Evolutionary conservation across 1,140 invertebrate genomes (phyloP).

Genomic region (Lasaia peninsularis): DNA sequence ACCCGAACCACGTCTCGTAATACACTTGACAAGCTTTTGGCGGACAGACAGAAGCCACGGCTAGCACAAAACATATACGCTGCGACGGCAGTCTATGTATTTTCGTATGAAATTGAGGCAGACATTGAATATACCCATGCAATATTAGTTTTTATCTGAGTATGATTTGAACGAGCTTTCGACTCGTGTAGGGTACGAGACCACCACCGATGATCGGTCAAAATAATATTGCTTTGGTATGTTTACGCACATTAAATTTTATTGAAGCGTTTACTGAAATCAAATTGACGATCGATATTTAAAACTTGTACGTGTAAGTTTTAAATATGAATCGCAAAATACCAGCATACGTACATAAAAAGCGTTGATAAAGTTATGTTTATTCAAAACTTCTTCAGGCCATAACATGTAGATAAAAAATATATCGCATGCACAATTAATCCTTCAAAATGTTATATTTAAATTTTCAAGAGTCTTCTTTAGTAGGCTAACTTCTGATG

Average conservation of each 20-base stretch:
- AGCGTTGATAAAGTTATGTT: slow-evolving; percentile 47
- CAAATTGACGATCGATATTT: slow-evolving; percentile 35
- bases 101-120: slow-evolving; percentile 29
- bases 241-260: slow-evolving; percentile 30
- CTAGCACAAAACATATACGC: slow-evolving; percentile 15
- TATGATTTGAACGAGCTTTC: neutral
- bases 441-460: slow-evolving; percentile 33
- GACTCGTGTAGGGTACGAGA: slow-evolving; percentile 30
- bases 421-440: slow-evolving; percentile 67
- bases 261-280: slow-evolving; percentile 37
- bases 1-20: neutral
- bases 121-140: slow-evolving; percentile 57
- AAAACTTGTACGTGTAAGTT: slow-evolving; percentile 27
- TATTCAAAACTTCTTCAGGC: slow-evolving; percentile 27
- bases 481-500: slow-evolving; percentile 2
- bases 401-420: slow-evolving; percentile 54
- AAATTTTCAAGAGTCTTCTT: neutral
- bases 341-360: slow-evolving; percentile 49
- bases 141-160: slow-evolving; percentile 54
- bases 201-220: slow-evolving; percentile 56
- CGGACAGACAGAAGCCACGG: slow-evolving; percentile 14
- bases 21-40: slow-evolving; percentile 6
- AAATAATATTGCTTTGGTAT: slow-evolving; percentile 70
- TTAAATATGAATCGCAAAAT: slow-evolving; percentile 35
- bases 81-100: neutral